These are phyloP conservation scores for Urechis unicinctus DNA, from an alignment of 2,888 invertebrate genomes.

Conservation along the genomic window DNA sequence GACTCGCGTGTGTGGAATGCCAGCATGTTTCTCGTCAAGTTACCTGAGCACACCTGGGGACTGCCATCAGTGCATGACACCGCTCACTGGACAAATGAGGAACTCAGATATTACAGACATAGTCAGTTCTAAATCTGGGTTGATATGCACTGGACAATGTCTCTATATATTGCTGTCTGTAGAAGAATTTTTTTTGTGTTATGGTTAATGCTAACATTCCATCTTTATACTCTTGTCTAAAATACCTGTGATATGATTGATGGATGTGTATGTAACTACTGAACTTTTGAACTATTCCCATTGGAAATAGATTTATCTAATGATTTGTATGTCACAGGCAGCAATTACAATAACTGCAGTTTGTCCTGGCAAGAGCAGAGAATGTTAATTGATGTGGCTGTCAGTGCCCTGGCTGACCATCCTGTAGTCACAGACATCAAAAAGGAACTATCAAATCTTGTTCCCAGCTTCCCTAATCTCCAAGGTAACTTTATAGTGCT, in stretches of 20 bases:
- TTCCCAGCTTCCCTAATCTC: constrained; percentile 13
- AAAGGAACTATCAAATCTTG: constrained; percentile 6
- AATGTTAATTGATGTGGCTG: constrained; percentile 26
- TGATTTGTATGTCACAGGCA: too few relatives aligned
- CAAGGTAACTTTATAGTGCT: constrained; percentile 6
- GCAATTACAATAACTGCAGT: too few relatives aligned
- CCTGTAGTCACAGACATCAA: constrained; percentile 24
- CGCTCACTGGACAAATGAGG: constrained; percentile 33
- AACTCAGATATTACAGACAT: constrained; percentile 19
- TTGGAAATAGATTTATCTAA: too few relatives aligned
- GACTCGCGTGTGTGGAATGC: constrained; percentile 20
- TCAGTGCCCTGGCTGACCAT: constrained; percentile 28
- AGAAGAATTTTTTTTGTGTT: too few relatives aligned
- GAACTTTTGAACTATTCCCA: too few relatives aligned
- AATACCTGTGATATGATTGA: too few relatives aligned
- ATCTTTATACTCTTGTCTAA: too few relatives aligned
- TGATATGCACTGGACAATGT: not conserved
- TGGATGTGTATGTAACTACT: too few relatives aligned
- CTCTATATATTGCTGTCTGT: constrained; percentile 1
- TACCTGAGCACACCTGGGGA: constrained; percentile 43
- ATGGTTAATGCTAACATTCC: too few relatives aligned
- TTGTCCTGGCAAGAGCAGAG: constrained; percentile 39
- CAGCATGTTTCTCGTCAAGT: constrained; percentile 29
- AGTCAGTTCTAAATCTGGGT: not conserved
- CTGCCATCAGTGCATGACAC: constrained; percentile 27